A percentile compares a stretch with the other conserved stretches of the same genome.
Evolutionary conservation across 1,140 invertebrate species (phyloP).

Genomic region (Cotesia vestalis): DNA sequence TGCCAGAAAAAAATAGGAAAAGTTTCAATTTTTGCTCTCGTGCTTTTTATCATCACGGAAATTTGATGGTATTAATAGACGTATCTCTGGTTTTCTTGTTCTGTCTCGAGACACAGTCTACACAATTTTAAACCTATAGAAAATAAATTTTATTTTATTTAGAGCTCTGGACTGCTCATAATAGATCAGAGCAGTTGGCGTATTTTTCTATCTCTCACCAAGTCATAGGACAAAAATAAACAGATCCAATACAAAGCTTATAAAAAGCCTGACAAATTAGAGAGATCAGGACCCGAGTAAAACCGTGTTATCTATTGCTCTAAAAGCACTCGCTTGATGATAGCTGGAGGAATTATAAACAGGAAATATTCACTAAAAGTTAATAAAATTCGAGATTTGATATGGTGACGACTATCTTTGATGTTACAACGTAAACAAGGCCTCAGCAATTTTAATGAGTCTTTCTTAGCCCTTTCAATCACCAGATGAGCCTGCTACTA

Average conservation of each 20-base stretch:
- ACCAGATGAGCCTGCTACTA: slow-evolving; percentile 1
- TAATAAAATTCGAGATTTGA: slow-evolving; percentile 14
- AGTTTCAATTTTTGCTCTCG: too few species aligned
- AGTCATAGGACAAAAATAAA: too few species aligned
- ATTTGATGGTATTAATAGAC: too few species aligned
- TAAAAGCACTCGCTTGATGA: neutral
- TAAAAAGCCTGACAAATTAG: neutral
- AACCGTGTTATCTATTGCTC: neutral
- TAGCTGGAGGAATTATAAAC: neutral
- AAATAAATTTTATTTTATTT: too few species aligned
- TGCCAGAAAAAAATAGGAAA: too few species aligned
- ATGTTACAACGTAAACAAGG: slow-evolving; percentile 5
- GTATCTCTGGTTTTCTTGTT: too few species aligned
- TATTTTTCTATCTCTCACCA: too few species aligned
- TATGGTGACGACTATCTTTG: slow-evolving; percentile 1
- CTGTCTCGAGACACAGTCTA: too few species aligned
- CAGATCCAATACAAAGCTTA: neutral
- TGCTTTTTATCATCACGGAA: too few species aligned
- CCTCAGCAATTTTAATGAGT: neutral
- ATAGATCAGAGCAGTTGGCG: too few species aligned
- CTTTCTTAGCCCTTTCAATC: neutral
- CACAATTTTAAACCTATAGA: too few species aligned
- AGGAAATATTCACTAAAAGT: neutral
- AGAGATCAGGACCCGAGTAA: neutral
- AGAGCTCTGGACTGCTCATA: too few species aligned